These are phyloP conservation scores for Catamblyrhynchus diadema DNA, from an alignment of 2,797 vertebrate species.

Conservation along the genomic window DNA sequence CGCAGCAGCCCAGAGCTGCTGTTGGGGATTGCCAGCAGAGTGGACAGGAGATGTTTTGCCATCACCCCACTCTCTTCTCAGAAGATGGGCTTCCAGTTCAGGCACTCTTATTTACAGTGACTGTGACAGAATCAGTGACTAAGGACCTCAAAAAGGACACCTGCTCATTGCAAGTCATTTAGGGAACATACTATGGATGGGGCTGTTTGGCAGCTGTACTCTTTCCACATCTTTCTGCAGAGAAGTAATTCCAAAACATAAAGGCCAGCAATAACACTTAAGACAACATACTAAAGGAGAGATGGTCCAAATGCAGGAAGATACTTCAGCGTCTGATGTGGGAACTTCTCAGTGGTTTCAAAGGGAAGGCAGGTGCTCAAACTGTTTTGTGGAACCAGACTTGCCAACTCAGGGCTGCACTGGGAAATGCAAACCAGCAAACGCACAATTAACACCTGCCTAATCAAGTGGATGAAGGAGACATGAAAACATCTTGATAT, in stretches of 20 bases:
- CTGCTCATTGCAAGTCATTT: not conserved
- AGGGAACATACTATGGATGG: not conserved
- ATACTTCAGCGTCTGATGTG: not conserved
- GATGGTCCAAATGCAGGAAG: not conserved
- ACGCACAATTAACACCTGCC: not conserved
- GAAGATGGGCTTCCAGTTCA: not conserved
- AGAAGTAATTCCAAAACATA: not conserved
- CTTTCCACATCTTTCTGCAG: not conserved
- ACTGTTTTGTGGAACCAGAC: not conserved
- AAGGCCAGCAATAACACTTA: not conserved
- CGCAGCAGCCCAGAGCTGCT: not conserved
- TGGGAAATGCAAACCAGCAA: conserved; percentile 5
- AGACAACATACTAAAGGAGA: not conserved
- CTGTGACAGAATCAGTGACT: not conserved
- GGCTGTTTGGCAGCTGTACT: not conserved
- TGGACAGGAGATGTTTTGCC: not conserved
- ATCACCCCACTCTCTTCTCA: not conserved
- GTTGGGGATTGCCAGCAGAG: not conserved
- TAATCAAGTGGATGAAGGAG: not conserved
- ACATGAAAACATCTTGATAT: not conserved
- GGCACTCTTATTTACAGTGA: not conserved
- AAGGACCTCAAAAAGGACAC: not conserved
- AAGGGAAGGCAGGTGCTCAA: not conserved
- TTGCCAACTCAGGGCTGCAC: not conserved
- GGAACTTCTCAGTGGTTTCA: not conserved